Evolutionary conservation across 2,888 invertebrate species (phyloP), one percentile per base, ranked within the genome.

Genomic region (Conops quadrifasciatus): DNA sequence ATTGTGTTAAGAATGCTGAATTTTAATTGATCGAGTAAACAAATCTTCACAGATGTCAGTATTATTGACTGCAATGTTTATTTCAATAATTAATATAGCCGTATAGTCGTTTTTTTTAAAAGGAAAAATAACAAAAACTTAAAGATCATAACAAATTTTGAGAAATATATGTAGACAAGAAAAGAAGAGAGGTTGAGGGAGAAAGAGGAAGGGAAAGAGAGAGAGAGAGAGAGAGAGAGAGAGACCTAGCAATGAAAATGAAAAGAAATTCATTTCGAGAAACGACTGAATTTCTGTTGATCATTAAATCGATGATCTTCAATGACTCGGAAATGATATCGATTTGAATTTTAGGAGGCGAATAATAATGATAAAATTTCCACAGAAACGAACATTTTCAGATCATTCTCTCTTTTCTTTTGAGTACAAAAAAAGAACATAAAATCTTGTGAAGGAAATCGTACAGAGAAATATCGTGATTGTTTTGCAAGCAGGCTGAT

Each of bases 1-100:
- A 36, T 7, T 36, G 4, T 36, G 4, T 36, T 36, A 4, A 36
- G 9, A 36, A 36, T 36, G 36, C 36, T 36, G 36, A 36, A 36
- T 36, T 36, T 36, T 36, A 36, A 36, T 36, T 36, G 36, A 36
- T 9, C 5, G 36, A 36, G 9, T 58, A 28, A 26, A 58, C 26
- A 58, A 11, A 28, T 16, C 28, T 28, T 58, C 58, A 58, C 16
- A 28, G 26, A 1, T 58, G 28, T 58, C 58, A 58, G 24, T 28
- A 1, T 58, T 58, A 58, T 58, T 58, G 58, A 58, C 58, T 58
- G 5, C 13, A 58, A 15, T 58, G 58, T 58, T 58, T 58, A 58
- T 58, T 58, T 58, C 15, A 58, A 5, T 15, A 28, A 13, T 58
- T 26, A 58, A 26, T 58, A 58, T 53, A 21, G 19, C 13, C 19